Conservation (phyloP, 2,888 invertebrate species). For the Drymonia ruficornis region DNA sequence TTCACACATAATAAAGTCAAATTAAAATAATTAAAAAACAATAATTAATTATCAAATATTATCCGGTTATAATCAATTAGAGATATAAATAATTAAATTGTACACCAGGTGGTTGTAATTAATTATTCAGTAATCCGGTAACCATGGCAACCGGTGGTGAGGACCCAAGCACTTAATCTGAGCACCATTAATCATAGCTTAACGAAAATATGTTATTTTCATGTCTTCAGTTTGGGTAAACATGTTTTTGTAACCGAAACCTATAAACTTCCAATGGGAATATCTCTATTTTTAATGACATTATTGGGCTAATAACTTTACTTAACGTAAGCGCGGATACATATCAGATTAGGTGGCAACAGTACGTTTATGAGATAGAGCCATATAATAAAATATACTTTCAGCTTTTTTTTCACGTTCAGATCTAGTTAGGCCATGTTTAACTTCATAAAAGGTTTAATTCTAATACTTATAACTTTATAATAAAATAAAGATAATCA, state of each 20-base stretch:
- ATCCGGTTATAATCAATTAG: neutral
- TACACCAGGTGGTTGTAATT: slow-evolving; percentile 26
- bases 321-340: too few relatives aligned
- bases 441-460: too few relatives aligned
- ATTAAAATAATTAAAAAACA: neutral
- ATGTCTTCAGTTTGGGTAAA: neutral
- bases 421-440: too few relatives aligned
- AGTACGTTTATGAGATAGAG: too few relatives aligned
- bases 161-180: slow-evolving; percentile 11
- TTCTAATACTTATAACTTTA: too few relatives aligned
- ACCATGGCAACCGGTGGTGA: slow-evolving; percentile 14
- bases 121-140: slow-evolving; percentile 16
- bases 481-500: too few relatives aligned
- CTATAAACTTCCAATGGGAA: neutral
- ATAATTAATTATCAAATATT: neutral
- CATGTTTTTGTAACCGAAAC: neutral
- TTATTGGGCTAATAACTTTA: too few relatives aligned
- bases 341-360: too few relatives aligned
- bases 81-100: slow-evolving; percentile 11
- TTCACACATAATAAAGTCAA: too few relatives aligned
- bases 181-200: slow-evolving; percentile 13
- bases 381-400: too few relatives aligned
- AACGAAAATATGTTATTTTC: slow-evolving; percentile 2
- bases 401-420: too few relatives aligned
- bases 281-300: too few relatives aligned